A percentile compares a stretch with the other conserved stretches of the same genome.
These are phyloP conservation scores for Cecropterus lyciades DNA, from an alignment of 1,140 invertebrate genomes.

Conservation along the genomic window DNA sequence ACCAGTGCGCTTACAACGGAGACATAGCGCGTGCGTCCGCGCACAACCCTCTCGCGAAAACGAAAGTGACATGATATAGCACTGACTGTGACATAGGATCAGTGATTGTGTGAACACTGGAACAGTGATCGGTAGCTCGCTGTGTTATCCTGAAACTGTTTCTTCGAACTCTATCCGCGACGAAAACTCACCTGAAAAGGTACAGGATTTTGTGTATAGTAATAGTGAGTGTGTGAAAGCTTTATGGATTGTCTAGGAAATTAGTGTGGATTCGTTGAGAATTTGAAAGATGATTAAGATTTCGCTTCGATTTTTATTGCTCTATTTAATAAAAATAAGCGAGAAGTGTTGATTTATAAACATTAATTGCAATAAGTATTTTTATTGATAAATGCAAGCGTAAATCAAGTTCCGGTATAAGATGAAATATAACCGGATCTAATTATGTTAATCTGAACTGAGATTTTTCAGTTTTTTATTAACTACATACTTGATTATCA, in stretches of 20 bases:
- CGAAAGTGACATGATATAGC: slow-evolving; percentile 69
- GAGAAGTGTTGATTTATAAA: background rate
- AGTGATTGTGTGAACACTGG: slow-evolving; percentile 73
- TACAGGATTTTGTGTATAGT: slow-evolving; percentile 62
- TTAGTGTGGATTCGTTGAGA: slow-evolving; percentile 2
- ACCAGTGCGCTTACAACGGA: slow-evolving; percentile 65
- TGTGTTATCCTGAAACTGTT: slow-evolving; percentile 78
- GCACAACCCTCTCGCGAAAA: slow-evolving; percentile 61
- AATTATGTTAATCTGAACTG: too few species aligned
- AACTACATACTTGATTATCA: too few species aligned
- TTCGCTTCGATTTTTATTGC: too few species aligned
- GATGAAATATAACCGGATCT: too few species aligned
- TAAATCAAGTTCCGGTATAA: background rate
- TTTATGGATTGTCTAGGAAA: slow-evolving; percentile 18
- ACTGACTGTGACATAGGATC: slow-evolving; percentile 60
- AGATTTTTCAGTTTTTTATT: too few species aligned
- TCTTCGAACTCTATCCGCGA: slow-evolving; percentile 48
- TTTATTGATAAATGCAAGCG: background rate
- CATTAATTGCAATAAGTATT: background rate
- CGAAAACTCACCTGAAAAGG: slow-evolving; percentile 74
- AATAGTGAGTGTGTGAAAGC: slow-evolving; percentile 37
- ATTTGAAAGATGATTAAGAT: background rate
- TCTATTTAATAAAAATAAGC: background rate
- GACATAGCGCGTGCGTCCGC: slow-evolving; percentile 55
- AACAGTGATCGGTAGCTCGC: slow-evolving; percentile 75